phyloP scores from a whole-genome alignment of 2,113 vertebrate genomes.

The Argyrosomus japonicus region DNA sequence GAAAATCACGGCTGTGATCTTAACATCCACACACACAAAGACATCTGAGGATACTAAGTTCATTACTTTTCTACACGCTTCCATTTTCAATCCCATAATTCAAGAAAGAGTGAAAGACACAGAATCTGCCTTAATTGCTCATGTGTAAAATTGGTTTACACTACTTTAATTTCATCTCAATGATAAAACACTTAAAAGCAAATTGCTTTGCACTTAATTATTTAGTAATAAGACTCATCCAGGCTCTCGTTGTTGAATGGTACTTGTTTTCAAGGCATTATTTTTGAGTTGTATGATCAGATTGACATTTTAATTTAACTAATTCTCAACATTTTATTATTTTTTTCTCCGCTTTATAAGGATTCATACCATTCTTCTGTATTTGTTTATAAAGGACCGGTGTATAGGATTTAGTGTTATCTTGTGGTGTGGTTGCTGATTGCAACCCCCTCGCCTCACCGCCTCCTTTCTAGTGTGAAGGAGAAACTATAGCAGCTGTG shows the following conservation, averaged over 20 bases:
- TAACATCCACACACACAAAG: not conserved
- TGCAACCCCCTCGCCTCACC: too few relatives aligned
- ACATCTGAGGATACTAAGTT: not conserved
- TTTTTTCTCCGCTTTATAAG: conserved; percentile 10
- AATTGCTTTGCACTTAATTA: conserved; percentile 31
- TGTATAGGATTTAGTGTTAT: too few relatives aligned
- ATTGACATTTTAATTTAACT: conserved; percentile 12
- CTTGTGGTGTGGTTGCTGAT: too few relatives aligned
- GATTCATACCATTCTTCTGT: not conserved
- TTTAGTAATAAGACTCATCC: conserved; percentile 13
- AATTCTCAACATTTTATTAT: not conserved
- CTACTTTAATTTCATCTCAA: conserved; percentile 40
- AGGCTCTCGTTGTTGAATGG: not conserved
- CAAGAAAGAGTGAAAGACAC: conserved; percentile 9
- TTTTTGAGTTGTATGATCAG: conserved; percentile 19
- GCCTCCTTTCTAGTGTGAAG: too few relatives aligned
- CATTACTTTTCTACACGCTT: not conserved
- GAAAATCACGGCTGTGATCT: not conserved
- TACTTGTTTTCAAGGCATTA: conserved; percentile 30
- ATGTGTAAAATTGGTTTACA: conserved; percentile 56
- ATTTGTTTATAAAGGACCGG: not conserved
- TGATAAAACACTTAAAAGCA: conserved; percentile 40
- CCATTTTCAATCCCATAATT: conserved; percentile 6
- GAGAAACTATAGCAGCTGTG: too few relatives aligned
- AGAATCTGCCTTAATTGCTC: conserved; percentile 41